Base-by-base conservation (phyloP, 2,797 vertebrate species). In the Mycteria americana region DNA sequence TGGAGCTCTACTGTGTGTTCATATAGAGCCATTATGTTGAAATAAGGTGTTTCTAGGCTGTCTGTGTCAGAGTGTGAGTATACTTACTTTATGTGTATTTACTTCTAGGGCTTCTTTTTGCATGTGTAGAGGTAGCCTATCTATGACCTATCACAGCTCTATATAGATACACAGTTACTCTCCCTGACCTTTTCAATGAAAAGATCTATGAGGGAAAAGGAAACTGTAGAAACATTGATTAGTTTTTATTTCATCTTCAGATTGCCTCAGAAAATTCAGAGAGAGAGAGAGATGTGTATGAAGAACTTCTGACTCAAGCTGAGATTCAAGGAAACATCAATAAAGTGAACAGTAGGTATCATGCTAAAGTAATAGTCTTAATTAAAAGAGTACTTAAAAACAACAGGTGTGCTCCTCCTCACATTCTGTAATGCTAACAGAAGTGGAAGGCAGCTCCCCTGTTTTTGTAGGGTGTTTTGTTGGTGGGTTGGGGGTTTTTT, bases 271-370 rank as follows among this genome's bases (percentile, higher is more conserved):
- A 99, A 97, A 98, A 99, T 39, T 73, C 98, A 1, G 98, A 99
- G 0, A 98, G 98, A 57, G 99, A 99, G 97, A 97, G 99, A 67
- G 99, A 99, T 9, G 97, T 99, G 45, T 99, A 99, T 50, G 99
- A 99, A 53, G 99, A 99, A 96, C 98, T 99, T 46, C 98, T 99
- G 91, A 99, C 99, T 9, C 99, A 99, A 94, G 99, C 99, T 59
- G 99, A 99, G 94, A 99, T 99, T 95, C 99, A 99, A 94, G 99
- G 99, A 94, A 99, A 99, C 39, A 75, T 99, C 96, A 99, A 99
- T 98, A 99, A 99, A 98, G 99, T 99, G 91, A 99, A 99, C 43
- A 95, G 99, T 99, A 97, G 97, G 99, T 98, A 63, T 79, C 51
- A 18, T 23, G 45, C 62, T 77, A 48, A 23, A 35, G 7, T 85